Base-by-base conservation (phyloP, 2,113 vertebrate genomes). In the Ceyx margarethae region DNA sequence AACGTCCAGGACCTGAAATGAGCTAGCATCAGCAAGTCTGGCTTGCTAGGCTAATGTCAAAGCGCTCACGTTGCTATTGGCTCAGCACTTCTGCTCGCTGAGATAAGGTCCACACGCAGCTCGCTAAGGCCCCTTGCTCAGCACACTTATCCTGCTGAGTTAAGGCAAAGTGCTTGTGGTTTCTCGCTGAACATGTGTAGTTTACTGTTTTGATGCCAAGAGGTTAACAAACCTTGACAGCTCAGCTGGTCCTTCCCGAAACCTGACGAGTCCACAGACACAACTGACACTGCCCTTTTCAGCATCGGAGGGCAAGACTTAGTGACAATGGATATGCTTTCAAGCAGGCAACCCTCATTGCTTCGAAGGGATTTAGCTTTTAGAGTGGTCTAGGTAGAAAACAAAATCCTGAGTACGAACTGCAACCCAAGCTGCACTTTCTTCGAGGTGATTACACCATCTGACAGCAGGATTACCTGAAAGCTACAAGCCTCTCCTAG, bases 1-100 rank as follows among this genome's bases (percentile, higher is more conserved):
- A 1, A 3, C 5, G 57, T 78, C 58, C 53, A 48, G 83, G 40
- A 94, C 78, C 50, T 0, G 0, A 79, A 92, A 81, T 17, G 42
- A 1, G 4, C 50, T 80, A 68, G 29, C 65, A 56, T 53, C 87
- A 95, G 81, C 76, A 48, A 57, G 22, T 14, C 74, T 53, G 50
- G 13, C 46, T 72, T 2, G 2, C 65, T 33, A 75, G 50, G 8
- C 31, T 4, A 10, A 28, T 43, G 53, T 61, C 74, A 72, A 57
- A 53, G 7, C 22, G 51, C 11, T 46, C 2, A 7, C 1, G 0
- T n/a, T 2, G 4, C 67, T 65, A 7, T 13, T 3, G 29, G 74
- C 85, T 93, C 88, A 68, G 81, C 21, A 6, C 40, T 81, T 11
- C 74, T 85, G 81, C 81, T 84, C 21, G 66, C 78, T 73, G 71